A percentile compares a stretch with the other conserved stretches of the same genome.
Evolutionary conservation across 2,113 vertebrate species (phyloP).

Genomic region (Chrysemys picta): DNA sequence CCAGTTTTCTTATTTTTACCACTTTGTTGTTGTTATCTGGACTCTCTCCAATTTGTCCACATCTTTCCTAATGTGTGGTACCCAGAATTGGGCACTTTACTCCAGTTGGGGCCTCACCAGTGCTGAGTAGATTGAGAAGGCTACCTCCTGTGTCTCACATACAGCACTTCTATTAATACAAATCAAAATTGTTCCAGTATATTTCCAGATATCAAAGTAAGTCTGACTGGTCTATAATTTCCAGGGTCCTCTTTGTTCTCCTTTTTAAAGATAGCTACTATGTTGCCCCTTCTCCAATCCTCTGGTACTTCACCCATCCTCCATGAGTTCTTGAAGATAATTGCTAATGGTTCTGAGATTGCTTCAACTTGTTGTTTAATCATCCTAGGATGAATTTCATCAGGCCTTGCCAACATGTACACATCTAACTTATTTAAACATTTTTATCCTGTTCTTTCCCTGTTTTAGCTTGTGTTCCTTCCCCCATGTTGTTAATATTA

Average conservation of each 20-base stretch:
- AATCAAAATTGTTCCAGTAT: neutral
- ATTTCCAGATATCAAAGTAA: neutral
- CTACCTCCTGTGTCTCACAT: neutral
- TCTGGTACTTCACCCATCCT: neutral
- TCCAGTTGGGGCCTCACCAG: neutral
- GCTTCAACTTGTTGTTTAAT: neutral
- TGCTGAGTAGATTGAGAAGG: neutral
- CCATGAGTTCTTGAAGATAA: neutral
- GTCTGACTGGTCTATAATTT: neutral
- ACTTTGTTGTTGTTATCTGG: neutral
- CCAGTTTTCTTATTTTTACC: neutral
- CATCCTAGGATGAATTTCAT: neutral
- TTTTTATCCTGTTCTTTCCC: neutral
- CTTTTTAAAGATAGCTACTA: neutral
- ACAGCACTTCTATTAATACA: neutral
- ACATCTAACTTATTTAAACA: neutral
- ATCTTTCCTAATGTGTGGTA: neutral
- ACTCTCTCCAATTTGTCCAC: neutral
- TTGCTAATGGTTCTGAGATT: neutral
- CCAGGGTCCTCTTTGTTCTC: neutral
- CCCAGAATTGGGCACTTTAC: no score
- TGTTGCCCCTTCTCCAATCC: neutral
- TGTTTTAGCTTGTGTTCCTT: neutral
- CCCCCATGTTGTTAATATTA: neutral
- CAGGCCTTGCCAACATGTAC: neutral